Conservation (phyloP, 2,113 vertebrate species). For the Psilopogon haemacephalus region DNA sequence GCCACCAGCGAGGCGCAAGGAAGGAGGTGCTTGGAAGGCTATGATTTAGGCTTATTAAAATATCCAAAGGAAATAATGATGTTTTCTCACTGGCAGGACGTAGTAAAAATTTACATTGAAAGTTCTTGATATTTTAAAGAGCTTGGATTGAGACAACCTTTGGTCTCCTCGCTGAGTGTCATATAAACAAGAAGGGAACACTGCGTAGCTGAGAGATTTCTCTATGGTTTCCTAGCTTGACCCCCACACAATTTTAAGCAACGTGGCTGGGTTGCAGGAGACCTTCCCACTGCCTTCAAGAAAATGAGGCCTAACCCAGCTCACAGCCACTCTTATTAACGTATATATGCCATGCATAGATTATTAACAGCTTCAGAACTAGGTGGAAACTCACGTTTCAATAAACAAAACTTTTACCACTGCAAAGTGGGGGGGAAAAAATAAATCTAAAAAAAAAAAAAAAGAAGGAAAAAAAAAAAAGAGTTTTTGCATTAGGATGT, state of each 20-base stretch:
- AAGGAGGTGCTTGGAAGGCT: background rate
- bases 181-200: constrained; percentile 9
- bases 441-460: constrained; percentile 62
- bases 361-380: constrained; percentile 64
- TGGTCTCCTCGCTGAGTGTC: background rate
- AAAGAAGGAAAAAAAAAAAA: constrained; percentile 63
- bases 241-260: background rate
- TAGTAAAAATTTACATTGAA: background rate
- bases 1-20: fast-evolving
- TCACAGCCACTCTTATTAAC: constrained; percentile 7
- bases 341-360: constrained; percentile 53
- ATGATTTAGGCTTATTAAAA: background rate
- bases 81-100: background rate
- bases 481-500: constrained; percentile 74
- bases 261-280: background rate
- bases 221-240: constrained; percentile 35
- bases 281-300: background rate
- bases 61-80: background rate
- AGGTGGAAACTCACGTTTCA: constrained; percentile 52
- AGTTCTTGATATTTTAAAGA: background rate
- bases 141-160: background rate
- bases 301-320: background rate
- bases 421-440: constrained; percentile 33
- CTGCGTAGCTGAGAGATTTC: background rate
- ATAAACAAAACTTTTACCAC: constrained; percentile 63